Base-by-base conservation (phyloP, 64 coral and sea anemone genomes). In the Montipora cactus region DNA sequence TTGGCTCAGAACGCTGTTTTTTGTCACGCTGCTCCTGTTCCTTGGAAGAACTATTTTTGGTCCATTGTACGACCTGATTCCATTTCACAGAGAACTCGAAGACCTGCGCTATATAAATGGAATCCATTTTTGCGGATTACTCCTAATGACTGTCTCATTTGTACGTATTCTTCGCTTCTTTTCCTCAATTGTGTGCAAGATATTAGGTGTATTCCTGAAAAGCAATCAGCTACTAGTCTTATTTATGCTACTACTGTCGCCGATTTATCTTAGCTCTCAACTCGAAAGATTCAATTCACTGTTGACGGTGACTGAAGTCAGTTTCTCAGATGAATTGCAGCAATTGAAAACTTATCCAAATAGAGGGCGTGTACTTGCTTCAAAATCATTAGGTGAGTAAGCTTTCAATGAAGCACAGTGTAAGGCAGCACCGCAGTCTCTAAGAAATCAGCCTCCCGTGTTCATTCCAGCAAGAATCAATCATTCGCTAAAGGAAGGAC, bases 41-140 rank as follows among this genome's bases (percentile, higher is more conserved):
- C 89, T 97, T 4, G 95, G 95, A 2, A 79, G 95, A 81, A 92
- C 91, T 57, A 70, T 89, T 49, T 91, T 87, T 76, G 92, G 92
- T 48, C 18, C 73, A 5, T 49, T 90, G n/a, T 97, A 91, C 80
- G 75, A 97, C 44, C 50, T 94, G 37, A 97, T 97, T 75, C 95
- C 95, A 44, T 87, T 97, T 79, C 92, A 97, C 12, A 47, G 47
- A 55, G 92, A 97, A 23, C 53, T 97, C 21, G 95, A 97, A 62
- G 87, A 59, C 48, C 45, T 94, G 7, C 95, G 95, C 51, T 97
- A 97, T 67, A 50, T 97, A 67, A 97, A 94, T 59, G 92, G 88
- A 1, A 4, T 97, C 7, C 92, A 97, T 88, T 91, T 97, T 66
- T 77, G 93, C 66, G 95, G 95, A n/a, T 87, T 94, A 58, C 21